Percentiles rank a stretch among this genome's conserved stretches.
phyloP scores from a whole-genome alignment of 2,797 vertebrate species.

The Sebastes oblongus region DNA sequence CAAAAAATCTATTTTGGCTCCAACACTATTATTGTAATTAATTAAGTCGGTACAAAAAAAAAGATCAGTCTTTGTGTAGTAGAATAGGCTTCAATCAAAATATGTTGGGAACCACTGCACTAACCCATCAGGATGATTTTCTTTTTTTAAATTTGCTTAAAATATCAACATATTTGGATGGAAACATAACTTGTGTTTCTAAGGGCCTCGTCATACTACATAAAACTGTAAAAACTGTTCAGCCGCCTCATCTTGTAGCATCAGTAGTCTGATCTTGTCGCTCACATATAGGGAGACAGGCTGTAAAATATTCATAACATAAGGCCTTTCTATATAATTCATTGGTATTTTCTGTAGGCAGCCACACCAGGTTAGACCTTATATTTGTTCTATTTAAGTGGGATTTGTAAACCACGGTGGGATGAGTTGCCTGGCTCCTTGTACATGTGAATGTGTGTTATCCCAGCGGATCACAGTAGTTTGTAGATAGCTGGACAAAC shows the following conservation, averaged over 20 bases:
- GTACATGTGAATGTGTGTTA: slow-evolving; percentile 12
- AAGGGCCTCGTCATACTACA: background rate
- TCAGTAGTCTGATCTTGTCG: background rate
- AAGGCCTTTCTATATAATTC: slow-evolving; percentile 12
- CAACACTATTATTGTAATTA: too few species aligned
- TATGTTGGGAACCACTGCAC: too few species aligned
- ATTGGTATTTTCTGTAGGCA: slow-evolving; percentile 14
- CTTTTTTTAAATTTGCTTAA: background rate
- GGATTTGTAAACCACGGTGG: slow-evolving; percentile 22
- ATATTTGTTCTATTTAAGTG: slow-evolving; percentile 48
- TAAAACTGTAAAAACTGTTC: background rate
- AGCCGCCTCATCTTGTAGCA: background rate
- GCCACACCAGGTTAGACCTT: background rate
- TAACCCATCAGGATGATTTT: background rate
- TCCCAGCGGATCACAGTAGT: slow-evolving; percentile 28
- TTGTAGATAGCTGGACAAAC: slow-evolving; percentile 46
- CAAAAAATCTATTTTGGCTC: too few species aligned
- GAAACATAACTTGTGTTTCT: background rate
- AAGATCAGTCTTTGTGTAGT: too few species aligned
- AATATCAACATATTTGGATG: background rate
- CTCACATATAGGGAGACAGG: background rate
- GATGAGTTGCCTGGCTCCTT: background rate
- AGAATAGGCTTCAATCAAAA: too few species aligned
- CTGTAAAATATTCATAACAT: slow-evolving; percentile 32
- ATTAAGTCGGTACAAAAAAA: too few species aligned